Base-by-base conservation (phyloP, 2,113 vertebrate genomes). In the Pelecanus crispus region DNA sequence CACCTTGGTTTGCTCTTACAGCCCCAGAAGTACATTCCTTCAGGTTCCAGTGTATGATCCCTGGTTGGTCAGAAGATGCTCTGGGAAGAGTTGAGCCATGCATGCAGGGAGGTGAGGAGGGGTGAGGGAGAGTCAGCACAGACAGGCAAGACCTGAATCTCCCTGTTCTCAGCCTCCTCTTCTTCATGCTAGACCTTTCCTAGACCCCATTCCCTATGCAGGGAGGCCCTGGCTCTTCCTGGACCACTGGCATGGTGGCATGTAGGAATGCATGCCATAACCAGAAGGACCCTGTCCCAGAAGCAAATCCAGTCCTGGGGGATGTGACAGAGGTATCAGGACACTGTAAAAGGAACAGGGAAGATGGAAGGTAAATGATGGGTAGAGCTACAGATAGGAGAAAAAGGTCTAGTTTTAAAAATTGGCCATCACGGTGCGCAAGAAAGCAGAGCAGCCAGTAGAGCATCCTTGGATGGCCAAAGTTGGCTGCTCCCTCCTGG, bases 401-500 rank as follows among this genome's bases (percentile, higher is more conserved):
- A 40, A 79, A 72, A 81, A 55, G 7, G 22, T 34, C 42, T 20
- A 26, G 11, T 45, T 58, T 79, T 52, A 52, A 88, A 93, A 85
- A 34, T 55, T 44, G 55, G 82, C 59, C 10, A 3, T 75, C 5
- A 3, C 11, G n/a, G 59, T 22, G 34, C 75, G 25, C 0, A 3
- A 75, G 50, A 24, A 20, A 96, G 95, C 81, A 73, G 94, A 94
- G 97, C 86, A 91, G 86, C 95, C 88, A n/a, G 25, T 44, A 71
- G 94, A 95, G 71, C 85, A 70, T 36, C 77, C 56, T 68, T 5
- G 38, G 45, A 22, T 26, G 96, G 97, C 90, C 88, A 96, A 89
- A 90, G 81, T 90, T 28, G 42, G 87, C 91, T 92, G 94, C 87
- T 97, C 96, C 81, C 85, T 97, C 92, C 88, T 31, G 92, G 82